Evolutionary conservation across 1,140 invertebrate species (phyloP), one percentile per base, ranked within the genome.

Genomic region (Oncopodura yosiiana): DNA sequence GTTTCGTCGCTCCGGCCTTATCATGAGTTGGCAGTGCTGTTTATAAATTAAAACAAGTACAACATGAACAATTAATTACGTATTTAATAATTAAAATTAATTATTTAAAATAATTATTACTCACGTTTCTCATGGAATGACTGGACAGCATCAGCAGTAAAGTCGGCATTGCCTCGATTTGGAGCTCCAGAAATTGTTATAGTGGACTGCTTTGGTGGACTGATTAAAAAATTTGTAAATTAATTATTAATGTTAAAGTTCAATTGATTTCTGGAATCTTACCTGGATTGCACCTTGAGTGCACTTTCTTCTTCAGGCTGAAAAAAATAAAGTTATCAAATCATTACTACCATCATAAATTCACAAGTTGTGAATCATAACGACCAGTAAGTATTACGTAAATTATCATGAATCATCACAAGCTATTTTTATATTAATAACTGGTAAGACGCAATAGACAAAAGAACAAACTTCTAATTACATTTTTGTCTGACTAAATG

Each of bases 91-190:
- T n/a, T n/a, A n/a, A n/a, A n/a, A n/a, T n/a, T n/a, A n/a, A n/a
- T n/a, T n/a, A n/a, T n/a, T n/a, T n/a, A n/a, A n/a, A n/a, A n/a
- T n/a, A n/a, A n/a, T n/a, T n/a, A n/a, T n/a, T n/a, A n/a, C n/a
- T n/a, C n/a, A n/a, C n/a, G 72, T 76, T 89, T 77, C 69, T 85
- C 74, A 78, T 90, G 73, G 70, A 78, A 80, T 65, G 81, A 76
- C 68, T 91, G 86, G 4, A 89, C 83, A 3, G 87, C 87, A 67
- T 87, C 83, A 1, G 83, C 78, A n/a, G 87, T 85, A 69, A 87
- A 92, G 69, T 92, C 88, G 14, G 82, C 81, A 69, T 89, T 83
- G 29, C 86, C 87, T 80, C 3, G 36, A 32, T 82, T 81, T 9
- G 81, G 77, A 49, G 82, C 86, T 45, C 87, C 87, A 43, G 84